These are phyloP conservation scores for Neofelis nebulosa DNA, from an alignment of 2,113 vertebrate species.

Conservation along the genomic window DNA sequence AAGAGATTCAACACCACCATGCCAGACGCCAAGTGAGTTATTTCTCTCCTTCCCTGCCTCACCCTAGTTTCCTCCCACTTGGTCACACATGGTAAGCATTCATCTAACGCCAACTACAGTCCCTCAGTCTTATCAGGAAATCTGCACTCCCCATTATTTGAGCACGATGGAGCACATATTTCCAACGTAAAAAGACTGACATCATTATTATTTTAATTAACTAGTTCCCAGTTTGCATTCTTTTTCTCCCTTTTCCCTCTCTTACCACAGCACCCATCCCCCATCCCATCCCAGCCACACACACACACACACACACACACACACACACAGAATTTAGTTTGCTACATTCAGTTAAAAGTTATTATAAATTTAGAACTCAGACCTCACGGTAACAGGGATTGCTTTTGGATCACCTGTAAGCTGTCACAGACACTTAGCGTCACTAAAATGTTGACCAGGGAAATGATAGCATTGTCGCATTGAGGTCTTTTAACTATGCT, in stretches of 20 bases:
- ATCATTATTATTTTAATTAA: constrained; percentile 77
- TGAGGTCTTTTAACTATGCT: background rate
- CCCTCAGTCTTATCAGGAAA: constrained; percentile 65
- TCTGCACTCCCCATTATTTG: constrained; percentile 75
- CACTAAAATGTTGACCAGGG: background rate
- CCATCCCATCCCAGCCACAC: background rate
- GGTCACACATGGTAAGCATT: constrained; percentile 80
- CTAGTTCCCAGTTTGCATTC: constrained; percentile 32
- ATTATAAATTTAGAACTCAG: background rate
- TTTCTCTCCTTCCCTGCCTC: constrained; percentile 79
- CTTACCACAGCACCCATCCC: background rate
- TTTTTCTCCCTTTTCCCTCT: background rate
- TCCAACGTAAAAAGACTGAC: constrained; percentile 79
- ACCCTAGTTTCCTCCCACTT: constrained; percentile 82
- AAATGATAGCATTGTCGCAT: background rate
- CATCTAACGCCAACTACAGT: constrained; percentile 68
- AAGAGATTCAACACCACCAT: constrained; percentile 65
- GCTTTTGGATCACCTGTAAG: background rate
- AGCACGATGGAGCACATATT: constrained; percentile 68
- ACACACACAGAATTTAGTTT: background rate
- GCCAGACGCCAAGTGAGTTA: constrained; percentile 79
- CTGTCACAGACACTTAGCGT: background rate
- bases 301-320: too few relatives aligned
- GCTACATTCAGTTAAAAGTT: background rate
- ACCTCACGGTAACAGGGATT: background rate